Conservation (phyloP, 2,113 vertebrate genomes). For the Zeus faber region DNA sequence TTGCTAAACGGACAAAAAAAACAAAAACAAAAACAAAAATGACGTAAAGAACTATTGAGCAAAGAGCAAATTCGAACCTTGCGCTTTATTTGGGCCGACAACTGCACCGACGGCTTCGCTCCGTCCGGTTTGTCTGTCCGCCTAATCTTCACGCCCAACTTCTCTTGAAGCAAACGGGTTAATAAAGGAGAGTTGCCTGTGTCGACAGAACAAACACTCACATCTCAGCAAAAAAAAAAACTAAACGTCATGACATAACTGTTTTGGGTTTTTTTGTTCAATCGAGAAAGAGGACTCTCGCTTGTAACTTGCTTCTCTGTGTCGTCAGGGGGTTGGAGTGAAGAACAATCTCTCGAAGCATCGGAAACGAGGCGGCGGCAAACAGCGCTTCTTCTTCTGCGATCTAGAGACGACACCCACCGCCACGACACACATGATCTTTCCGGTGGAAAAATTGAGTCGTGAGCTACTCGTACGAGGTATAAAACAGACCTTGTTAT, state of each 20-base stretch:
- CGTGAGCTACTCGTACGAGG: not conserved
- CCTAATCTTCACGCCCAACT: slow-evolving; percentile 75
- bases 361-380: slow-evolving; percentile 77
- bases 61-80: slow-evolving; percentile 65
- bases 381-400: slow-evolving; percentile 77
- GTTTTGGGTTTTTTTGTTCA: too few species aligned
- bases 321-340: slow-evolving; percentile 81
- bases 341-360: slow-evolving; percentile 78
- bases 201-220: slow-evolving; percentile 8
- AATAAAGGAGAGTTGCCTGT: slow-evolving; percentile 78
- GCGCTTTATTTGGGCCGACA: slow-evolving; percentile 58
- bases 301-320: too few species aligned
- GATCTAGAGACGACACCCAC: slow-evolving; percentile 69
- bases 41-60: not conserved
- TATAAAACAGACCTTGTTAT: slow-evolving; percentile 77
- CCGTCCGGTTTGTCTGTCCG: slow-evolving; percentile 42
- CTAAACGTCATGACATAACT: too few species aligned
- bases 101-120: slow-evolving; percentile 52
- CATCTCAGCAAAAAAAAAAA: too few species aligned
- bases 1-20: too few species aligned
- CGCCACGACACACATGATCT: slow-evolving; percentile 12
- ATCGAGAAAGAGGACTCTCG: too few species aligned
- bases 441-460: not conserved
- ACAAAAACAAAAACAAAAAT: too few species aligned
- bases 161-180: slow-evolving; percentile 77